Percentiles rank a stretch among this genome's conserved stretches.
phyloP scores from a whole-genome alignment of 2,888 invertebrate genomes.

The Thysanoteuthis rhombus region DNA sequence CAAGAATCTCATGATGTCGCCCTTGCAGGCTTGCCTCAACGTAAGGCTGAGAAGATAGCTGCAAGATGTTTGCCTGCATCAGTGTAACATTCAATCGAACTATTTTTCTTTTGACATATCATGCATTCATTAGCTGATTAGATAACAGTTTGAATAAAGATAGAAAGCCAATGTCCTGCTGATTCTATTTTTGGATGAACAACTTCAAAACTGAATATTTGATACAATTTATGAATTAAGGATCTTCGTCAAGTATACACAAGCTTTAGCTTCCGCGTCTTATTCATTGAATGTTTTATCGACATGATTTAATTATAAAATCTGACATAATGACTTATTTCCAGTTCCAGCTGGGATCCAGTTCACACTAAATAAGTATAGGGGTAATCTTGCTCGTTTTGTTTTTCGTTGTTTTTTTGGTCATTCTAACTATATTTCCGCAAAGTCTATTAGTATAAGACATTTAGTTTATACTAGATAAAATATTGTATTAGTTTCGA shows the following conservation, averaged over 20 bases:
- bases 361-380: no score
- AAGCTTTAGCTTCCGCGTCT: no score
- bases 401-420: no score
- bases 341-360: no score
- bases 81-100: neutral
- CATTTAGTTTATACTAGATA: no score
- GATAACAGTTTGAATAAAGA: neutral
- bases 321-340: no score
- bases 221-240: neutral
- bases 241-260: neutral
- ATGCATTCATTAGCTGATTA: neutral
- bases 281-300: no score
- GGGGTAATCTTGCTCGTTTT: no score
- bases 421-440: no score
- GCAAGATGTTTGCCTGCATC: neutral
- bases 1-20: neutral
- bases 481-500: no score
- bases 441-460: no score
- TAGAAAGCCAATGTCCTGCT: neutral
- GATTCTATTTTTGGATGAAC: neutral
- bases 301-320: no score
- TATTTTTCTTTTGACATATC: neutral
- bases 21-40: neutral
- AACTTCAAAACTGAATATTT: neutral
- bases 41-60: neutral